Conservation (phyloP, 1,140 invertebrate genomes). For the Papilio dardanus region DNA sequence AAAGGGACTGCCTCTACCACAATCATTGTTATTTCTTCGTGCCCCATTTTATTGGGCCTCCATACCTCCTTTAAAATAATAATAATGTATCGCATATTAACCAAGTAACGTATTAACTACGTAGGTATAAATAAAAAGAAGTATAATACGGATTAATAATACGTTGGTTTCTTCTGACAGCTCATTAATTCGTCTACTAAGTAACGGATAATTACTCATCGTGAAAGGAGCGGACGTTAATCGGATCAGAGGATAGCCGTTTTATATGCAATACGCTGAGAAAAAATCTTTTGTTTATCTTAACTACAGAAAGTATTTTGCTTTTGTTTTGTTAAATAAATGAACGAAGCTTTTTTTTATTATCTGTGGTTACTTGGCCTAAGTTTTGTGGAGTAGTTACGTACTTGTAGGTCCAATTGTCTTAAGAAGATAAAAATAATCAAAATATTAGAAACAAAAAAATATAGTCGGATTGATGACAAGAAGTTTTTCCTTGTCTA, state of each 20-base stretch:
- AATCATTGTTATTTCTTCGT: no score
- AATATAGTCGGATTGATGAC: no score
- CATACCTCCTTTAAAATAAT: no score
- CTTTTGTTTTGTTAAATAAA: neutral
- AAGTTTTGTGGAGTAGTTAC: neutral
- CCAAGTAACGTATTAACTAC: no score
- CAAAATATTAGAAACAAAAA: no score
- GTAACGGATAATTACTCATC: slow-evolving; percentile 12
- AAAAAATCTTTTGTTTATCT: neutral
- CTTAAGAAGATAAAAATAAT: no score
- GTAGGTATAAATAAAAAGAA: neutral
- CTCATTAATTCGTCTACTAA: slow-evolving; percentile 12
- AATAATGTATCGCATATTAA: no score
- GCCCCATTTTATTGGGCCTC: no score
- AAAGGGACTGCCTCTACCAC: no score
- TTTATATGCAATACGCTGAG: neutral
- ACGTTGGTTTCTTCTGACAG: slow-evolving; percentile 1
- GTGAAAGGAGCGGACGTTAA: neutral
- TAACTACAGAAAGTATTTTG: neutral
- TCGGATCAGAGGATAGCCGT: neutral
- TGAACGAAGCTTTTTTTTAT: neutral
- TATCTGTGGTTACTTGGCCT: neutral
- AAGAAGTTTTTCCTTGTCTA: neutral
- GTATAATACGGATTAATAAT: neutral
- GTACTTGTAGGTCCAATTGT: neutral